Evolutionary conservation across 1,140 invertebrate genomes (phyloP).

Genomic region (Formica selysi): DNA sequence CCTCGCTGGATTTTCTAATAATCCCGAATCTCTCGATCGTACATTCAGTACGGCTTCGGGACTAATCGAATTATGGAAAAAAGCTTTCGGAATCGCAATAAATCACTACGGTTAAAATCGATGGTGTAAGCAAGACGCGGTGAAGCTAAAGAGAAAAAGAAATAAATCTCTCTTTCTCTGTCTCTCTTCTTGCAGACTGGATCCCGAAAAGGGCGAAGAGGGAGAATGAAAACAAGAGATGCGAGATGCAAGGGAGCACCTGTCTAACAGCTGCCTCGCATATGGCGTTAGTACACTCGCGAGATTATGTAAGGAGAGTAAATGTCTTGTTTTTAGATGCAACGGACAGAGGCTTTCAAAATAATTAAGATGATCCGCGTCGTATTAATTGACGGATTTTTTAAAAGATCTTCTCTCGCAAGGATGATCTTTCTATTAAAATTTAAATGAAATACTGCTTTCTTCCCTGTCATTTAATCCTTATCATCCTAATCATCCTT

Average conservation of each 20-base stretch:
- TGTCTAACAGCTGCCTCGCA: slow-evolving; percentile 76
- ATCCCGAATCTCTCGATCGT: slow-evolving; percentile 8
- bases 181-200: slow-evolving; percentile 17
- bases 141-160: slow-evolving; percentile 17
- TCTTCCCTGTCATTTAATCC: not conserved
- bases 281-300: slow-evolving; percentile 62
- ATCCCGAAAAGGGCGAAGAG: slow-evolving; percentile 28
- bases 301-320: slow-evolving; percentile 74
- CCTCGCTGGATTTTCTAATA: not conserved
- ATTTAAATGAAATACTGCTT: too few relatives aligned
- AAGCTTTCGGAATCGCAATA: slow-evolving; percentile 62
- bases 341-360: not conserved
- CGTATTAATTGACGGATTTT: not conserved
- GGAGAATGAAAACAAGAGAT: slow-evolving; percentile 60
- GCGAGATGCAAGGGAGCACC: slow-evolving; percentile 68
- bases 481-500: not conserved
- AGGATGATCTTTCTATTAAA: not conserved
- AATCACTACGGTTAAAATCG: slow-evolving; percentile 74
- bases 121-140: slow-evolving; percentile 27
- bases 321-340: slow-evolving; percentile 63
- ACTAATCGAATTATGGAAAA: not conserved
- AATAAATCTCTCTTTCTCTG: not conserved
- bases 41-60: slow-evolving; percentile 17
- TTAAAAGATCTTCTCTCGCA: not conserved
- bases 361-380: slow-evolving; percentile 26